Evolutionary conservation across 1,140 invertebrate genomes (phyloP).

Genomic region (Meloidogyne floridensis): DNA sequence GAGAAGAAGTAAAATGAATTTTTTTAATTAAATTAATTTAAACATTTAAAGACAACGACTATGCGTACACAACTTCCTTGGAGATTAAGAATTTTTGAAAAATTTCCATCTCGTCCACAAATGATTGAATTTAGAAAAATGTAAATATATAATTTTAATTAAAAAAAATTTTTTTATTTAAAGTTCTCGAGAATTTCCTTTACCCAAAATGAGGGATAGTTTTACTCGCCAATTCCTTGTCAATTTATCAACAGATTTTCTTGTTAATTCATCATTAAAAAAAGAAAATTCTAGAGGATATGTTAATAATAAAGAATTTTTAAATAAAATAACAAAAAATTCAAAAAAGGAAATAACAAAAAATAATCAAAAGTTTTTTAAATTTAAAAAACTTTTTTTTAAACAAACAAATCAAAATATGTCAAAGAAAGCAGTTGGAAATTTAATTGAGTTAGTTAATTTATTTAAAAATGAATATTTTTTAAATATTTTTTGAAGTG

Average conservation of each 20-base stretch:
- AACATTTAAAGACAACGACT: slow-evolving; percentile 80
- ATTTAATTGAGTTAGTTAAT: slow-evolving; percentile 50
- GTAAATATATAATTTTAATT: slow-evolving; percentile 59
- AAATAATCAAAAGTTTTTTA: background rate
- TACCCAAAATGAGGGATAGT: slow-evolving; percentile 94
- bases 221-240: slow-evolving; percentile 80
- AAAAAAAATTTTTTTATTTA: background rate
- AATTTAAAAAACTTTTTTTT: background rate
- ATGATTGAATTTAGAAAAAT: slow-evolving; percentile 95
- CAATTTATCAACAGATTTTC: background rate
- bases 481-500: slow-evolving; percentile 30
- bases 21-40: background rate
- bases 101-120: slow-evolving; percentile 96
- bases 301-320: background rate
- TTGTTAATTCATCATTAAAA: background rate
- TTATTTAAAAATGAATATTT: background rate
- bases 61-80: slow-evolving; percentile 91
- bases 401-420: slow-evolving; percentile 52
- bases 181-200: slow-evolving; percentile 78
- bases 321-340: background rate
- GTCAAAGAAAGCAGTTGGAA: slow-evolving; percentile 43
- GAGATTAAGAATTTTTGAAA: slow-evolving; percentile 91
- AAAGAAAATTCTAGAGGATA: background rate
- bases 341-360: background rate
- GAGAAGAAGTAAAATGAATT: slow-evolving; percentile 52